Percentiles rank a stretch among this genome's conserved stretches.
Conservation (phyloP, 2,888 invertebrate species). For the Gastracanthus pulcherrimus region DNA sequence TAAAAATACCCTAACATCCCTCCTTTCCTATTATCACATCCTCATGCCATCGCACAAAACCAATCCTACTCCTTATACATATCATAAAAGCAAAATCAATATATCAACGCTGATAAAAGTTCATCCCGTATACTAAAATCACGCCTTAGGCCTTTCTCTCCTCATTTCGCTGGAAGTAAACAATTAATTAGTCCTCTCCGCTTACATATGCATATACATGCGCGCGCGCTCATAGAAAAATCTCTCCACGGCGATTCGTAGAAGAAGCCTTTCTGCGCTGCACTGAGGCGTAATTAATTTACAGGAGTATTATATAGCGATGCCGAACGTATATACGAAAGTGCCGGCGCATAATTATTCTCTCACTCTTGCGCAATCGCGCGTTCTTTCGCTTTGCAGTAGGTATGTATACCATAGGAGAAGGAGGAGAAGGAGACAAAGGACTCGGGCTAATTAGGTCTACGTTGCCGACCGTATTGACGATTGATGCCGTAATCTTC, state of each 20-base stretch:
- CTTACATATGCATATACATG: background rate
- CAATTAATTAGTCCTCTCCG: slow-evolving; percentile 27
- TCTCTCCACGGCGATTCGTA: background rate
- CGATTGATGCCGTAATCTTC: slow-evolving; percentile 4
- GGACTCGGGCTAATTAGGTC: slow-evolving; percentile 10
- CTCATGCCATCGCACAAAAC: background rate
- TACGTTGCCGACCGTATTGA: background rate
- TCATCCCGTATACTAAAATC: slow-evolving; percentile 1
- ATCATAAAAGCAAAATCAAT: slow-evolving; percentile 15
- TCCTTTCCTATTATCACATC: background rate
- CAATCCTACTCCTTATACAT: background rate
- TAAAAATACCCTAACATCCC: background rate
- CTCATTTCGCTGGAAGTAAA: background rate
- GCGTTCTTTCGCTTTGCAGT: background rate
- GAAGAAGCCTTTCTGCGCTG: slow-evolving; percentile 6
- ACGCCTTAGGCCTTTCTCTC: background rate
- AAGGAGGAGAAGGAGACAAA: background rate
- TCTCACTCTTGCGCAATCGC: background rate
- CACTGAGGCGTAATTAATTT: slow-evolving; percentile 16
- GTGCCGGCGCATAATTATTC: background rate
- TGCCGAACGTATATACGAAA: background rate
- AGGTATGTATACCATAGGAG: background rate
- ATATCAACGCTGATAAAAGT: background rate
- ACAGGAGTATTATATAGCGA: background rate
- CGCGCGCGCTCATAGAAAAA: background rate